Percentiles rank a stretch among this genome's conserved stretches.
These are phyloP conservation scores for Manis javanica DNA, from an alignment of 2,797 vertebrate species.

Conservation along the genomic window DNA sequence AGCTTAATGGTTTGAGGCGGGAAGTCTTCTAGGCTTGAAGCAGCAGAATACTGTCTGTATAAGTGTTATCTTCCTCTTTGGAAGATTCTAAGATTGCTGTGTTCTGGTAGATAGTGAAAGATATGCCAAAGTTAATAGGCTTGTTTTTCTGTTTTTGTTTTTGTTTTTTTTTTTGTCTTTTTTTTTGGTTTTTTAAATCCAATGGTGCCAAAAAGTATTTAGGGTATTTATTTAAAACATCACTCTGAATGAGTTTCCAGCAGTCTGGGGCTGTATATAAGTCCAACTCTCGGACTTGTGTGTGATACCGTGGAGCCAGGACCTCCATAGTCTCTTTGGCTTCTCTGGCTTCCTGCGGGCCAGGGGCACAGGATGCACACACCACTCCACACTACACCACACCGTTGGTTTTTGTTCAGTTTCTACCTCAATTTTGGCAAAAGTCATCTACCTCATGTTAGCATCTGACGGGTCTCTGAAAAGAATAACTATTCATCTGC, in stretches of 20 bases:
- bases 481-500: conserved; percentile 68
- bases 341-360: conserved; percentile 69
- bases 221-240: conserved; percentile 82
- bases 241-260: conserved; percentile 67
- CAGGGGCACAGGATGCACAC: conserved; percentile 78
- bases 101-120: conserved; percentile 78
- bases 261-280: conserved; percentile 87
- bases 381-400: conserved; percentile 66
- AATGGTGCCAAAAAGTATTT: conserved; percentile 87
- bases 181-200: conserved; percentile 61
- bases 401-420: conserved; percentile 30
- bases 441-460: conserved; percentile 86
- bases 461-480: conserved; percentile 77
- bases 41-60: conserved; percentile 68
- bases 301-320: conserved; percentile 72
- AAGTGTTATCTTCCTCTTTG: conserved; percentile 65
- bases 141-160: conserved; percentile 46
- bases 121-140: conserved; percentile 87
- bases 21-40: conserved; percentile 76
- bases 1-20: conserved; percentile 79
- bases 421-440: conserved; percentile 87
- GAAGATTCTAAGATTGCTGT: conserved; percentile 76
- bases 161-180: too few relatives aligned
- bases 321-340: conserved; percentile 46
- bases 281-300: conserved; percentile 79